Evolutionary conservation across 2,888 invertebrate genomes (phyloP), one percentile per base, ranked within the genome.

Genomic region (Apoda limacodes): DNA sequence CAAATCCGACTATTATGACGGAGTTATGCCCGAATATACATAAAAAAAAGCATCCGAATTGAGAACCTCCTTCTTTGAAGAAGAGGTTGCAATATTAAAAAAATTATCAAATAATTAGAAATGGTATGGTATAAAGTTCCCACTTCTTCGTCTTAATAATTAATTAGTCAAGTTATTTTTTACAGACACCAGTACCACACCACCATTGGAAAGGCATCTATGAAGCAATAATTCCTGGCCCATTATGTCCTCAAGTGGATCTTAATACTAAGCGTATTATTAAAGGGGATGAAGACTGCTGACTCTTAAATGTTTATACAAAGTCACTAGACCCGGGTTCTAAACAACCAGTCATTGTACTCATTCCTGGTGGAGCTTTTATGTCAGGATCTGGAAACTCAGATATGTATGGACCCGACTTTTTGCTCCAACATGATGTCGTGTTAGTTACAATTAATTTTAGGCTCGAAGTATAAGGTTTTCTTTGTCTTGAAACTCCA

Each of bases 381-480:
- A 46, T 47, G 33, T 48, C 49, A 3, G 69, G 70, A 2, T 56
- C 58, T 2, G 64, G 64, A 2, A 42, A 64, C 27, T 34, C 45
- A 4, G 55, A 57, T 4, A 28, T 45, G 5, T 53, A 52, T 22
- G 68, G 70, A 1, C 67, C 72, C 5, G 51, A 64, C 20, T 61
- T 58, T 25, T 38, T 74, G 2, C 43, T 75, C 31, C 55, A 54
- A 35, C 62, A 70, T 30, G 50, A 68, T 36, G 55, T 71, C 9
- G 50, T 72, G 19, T 39, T 71, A 10, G 69, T 72, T 1, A 72
- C 74, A 7, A 32, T 70, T 0, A 72, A 71, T 42, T 71, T 68
- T 35, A 53, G 72, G 38, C 45, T 68, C 4, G 67, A 67, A 46
- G 45, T 51, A 0, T 39, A 68, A 15, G 70, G 69, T 1, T 64